Evolutionary conservation across 1,140 invertebrate species (phyloP).

Genomic region (Pentalonia nigronervosa): DNA sequence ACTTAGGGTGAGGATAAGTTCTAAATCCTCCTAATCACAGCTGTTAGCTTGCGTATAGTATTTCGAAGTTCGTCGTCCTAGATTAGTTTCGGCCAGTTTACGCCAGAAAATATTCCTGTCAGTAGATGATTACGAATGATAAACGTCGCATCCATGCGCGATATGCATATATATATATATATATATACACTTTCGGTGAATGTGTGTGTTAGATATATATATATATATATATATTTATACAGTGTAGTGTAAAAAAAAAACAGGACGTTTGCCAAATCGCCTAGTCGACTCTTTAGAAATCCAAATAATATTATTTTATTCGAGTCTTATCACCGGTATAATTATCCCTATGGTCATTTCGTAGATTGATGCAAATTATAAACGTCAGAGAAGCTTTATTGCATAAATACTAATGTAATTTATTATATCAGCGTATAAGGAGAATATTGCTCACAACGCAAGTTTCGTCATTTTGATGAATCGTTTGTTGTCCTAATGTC

Average conservation of each 20-base stretch:
- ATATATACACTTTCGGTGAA: background rate
- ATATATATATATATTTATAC: background rate
- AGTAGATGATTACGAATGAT: constrained; percentile 17
- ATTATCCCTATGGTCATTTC: background rate
- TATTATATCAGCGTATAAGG: background rate
- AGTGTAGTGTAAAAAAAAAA: background rate
- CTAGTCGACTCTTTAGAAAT: background rate
- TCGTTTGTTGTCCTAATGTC: background rate
- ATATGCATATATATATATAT: background rate
- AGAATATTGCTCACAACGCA: background rate
- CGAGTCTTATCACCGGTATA: background rate
- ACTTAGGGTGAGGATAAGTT: background rate
- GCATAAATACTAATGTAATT: background rate
- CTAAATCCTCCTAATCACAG: background rate
- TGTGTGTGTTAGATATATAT: background rate
- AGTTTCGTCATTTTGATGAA: background rate
- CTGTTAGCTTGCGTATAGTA: background rate
- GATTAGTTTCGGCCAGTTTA: background rate
- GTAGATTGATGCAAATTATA: background rate
- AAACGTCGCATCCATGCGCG: background rate
- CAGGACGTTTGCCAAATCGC: background rate
- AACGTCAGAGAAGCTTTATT: background rate
- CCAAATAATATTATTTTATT: constrained; percentile 29
- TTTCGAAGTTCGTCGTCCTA: background rate
- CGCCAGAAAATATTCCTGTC: background rate